phyloP scores from a whole-genome alignment of 2,113 vertebrate genomes.

The Hemibates koningsi region DNA sequence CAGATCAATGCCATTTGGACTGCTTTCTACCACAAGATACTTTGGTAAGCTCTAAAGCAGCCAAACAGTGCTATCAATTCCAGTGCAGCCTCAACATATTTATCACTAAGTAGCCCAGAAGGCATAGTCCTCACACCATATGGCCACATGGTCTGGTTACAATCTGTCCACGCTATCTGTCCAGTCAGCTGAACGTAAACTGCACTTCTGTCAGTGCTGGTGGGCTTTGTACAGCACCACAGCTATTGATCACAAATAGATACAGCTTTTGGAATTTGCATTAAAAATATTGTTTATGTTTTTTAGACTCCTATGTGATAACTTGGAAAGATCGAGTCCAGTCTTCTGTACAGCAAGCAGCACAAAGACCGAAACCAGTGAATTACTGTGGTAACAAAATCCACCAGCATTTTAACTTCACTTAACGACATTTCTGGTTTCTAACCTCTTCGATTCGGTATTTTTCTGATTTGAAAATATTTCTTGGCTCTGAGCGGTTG shows the following conservation, averaged over 20 bases:
- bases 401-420: neutral
- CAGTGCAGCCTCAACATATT: constrained; percentile 32
- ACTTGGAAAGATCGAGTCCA: neutral
- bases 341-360: neutral
- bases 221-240: neutral
- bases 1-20: neutral
- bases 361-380: neutral
- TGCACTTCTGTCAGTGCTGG: constrained; percentile 31
- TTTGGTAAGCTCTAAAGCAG: neutral
- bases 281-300: neutral
- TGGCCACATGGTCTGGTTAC: constrained; percentile 50
- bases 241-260: neutral
- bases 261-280: neutral
- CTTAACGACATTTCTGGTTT: neutral
- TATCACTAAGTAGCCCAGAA: constrained; percentile 28
- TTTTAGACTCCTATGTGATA: neutral
- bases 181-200: constrained; percentile 48
- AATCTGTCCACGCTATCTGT: constrained; percentile 46
- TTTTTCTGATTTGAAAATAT: neutral
- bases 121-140: constrained; percentile 32
- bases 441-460: neutral
- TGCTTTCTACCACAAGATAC: neutral
- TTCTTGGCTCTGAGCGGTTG: neutral
- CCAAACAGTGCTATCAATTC: constrained; percentile 5
- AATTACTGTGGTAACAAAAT: neutral